Conservation (phyloP, 1,140 invertebrate genomes). For the Macrobrachium nipponense region DNA sequence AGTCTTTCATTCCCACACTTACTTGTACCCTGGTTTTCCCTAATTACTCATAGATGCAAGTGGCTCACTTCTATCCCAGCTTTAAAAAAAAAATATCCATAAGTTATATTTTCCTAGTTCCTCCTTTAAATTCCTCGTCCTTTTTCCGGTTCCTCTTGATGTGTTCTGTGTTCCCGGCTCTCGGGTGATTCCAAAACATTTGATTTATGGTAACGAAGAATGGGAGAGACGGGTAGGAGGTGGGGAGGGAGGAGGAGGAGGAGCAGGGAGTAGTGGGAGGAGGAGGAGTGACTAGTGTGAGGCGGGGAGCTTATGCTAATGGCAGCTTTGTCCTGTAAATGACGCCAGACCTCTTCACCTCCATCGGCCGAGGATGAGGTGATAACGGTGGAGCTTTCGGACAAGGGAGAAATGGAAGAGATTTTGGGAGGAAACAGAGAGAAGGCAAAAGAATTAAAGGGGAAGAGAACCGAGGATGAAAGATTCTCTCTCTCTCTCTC, state of each 20-base stretch:
- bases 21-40: too few species aligned
- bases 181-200: background rate
- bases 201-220: background rate
- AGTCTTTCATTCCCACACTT: too few species aligned
- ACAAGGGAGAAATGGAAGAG: background rate
- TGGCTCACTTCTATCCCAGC: too few species aligned
- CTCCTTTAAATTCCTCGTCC: too few species aligned
- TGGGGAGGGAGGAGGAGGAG: too few species aligned
- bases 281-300: background rate
- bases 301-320: slow-evolving; percentile 35
- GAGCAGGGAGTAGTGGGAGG: background rate
- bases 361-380: background rate
- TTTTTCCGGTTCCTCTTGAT: too few species aligned
- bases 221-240: background rate
- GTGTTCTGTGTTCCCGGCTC: too few species aligned
- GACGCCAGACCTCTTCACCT: slow-evolving; percentile 22
- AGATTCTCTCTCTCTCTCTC: too few species aligned
- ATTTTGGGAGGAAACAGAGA: background rate
- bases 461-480: background rate
- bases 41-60: too few species aligned
- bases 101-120: too few species aligned
- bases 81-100: too few species aligned
- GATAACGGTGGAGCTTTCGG: background rate
- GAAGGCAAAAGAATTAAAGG: background rate
- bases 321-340: slow-evolving; percentile 51